A percentile compares a stretch with the other conserved stretches of the same genome.
phyloP scores from a whole-genome alignment of 1,140 invertebrate genomes.

The Aphelinus certus region DNA sequence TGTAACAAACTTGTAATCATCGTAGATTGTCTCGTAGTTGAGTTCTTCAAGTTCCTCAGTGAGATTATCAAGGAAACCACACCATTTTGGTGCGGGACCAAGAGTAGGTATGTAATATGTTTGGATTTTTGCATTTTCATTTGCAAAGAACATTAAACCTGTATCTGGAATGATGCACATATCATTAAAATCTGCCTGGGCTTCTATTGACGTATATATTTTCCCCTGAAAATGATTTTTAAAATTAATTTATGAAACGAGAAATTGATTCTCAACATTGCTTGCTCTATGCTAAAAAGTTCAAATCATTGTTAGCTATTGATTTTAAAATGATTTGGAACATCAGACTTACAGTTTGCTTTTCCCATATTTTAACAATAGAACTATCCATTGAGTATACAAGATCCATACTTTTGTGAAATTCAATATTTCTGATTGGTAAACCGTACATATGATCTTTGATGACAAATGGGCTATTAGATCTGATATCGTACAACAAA shows the following conservation, averaged over 20 bases:
- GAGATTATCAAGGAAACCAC: slow-evolving; percentile 93
- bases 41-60: slow-evolving; percentile 96
- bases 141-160: slow-evolving; percentile 93
- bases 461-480: slow-evolving; percentile 85
- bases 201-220: slow-evolving; percentile 92
- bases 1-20: slow-evolving; percentile 99
- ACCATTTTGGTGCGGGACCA: slow-evolving; percentile 97
- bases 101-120: slow-evolving; percentile 95
- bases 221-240: slow-evolving; percentile 76
- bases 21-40: slow-evolving; percentile 84
- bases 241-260: slow-evolving; percentile 4
- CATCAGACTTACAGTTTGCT: slow-evolving; percentile 76
- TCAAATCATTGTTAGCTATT: neutral
- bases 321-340: neutral
- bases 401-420: slow-evolving; percentile 82
- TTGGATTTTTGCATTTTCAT: slow-evolving; percentile 93
- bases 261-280: slow-evolving; percentile 7
- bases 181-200: slow-evolving; percentile 87
- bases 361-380: slow-evolving; percentile 95
- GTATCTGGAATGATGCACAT: slow-evolving; percentile 89
- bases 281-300: slow-evolving; percentile 3
- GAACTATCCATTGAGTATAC: slow-evolving; percentile 93
- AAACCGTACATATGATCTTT: slow-evolving; percentile 97
- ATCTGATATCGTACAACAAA: slow-evolving; percentile 93
- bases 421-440: slow-evolving; percentile 91